A percentile compares a stretch with the other conserved stretches of the same genome.
phyloP scores from a whole-genome alignment of 2,113 vertebrate genomes.

The Hippocampus mohnikei region DNA sequence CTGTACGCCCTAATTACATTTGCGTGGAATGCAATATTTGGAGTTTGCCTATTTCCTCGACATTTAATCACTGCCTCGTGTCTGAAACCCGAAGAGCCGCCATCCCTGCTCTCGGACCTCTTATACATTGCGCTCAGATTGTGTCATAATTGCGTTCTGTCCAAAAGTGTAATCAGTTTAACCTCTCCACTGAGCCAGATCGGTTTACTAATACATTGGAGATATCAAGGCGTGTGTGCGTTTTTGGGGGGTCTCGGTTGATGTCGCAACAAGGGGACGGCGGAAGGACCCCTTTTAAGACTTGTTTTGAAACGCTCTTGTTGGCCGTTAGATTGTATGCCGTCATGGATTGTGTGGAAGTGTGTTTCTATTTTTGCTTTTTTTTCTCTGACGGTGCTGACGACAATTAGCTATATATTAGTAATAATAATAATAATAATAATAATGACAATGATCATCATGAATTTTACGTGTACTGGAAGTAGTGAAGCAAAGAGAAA shows the following conservation, averaged over 20 bases:
- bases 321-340: conserved; percentile 6
- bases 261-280: background rate
- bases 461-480: too few relatives aligned
- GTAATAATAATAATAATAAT: too few relatives aligned
- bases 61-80: conserved; percentile 60
- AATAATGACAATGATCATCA: too few relatives aligned
- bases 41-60: conserved; percentile 64
- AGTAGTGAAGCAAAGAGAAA: too few relatives aligned
- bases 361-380: background rate
- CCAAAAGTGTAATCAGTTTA: conserved; percentile 73
- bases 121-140: conserved; percentile 59
- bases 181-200: conserved; percentile 63
- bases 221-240: conserved; percentile 28
- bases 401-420: background rate
- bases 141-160: conserved; percentile 71
- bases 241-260: conserved; percentile 27
- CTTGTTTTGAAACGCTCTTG: background rate
- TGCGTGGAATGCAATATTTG: conserved; percentile 70
- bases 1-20: conserved; percentile 64
- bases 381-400: background rate
- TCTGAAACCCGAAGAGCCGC: conserved; percentile 52
- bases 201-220: conserved; percentile 62
- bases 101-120: conserved; percentile 19
- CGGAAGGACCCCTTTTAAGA: conserved; percentile 12
- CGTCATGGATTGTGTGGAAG: conserved; percentile 26